A percentile compares a stretch with the other conserved stretches of the same genome.
phyloP scores from a whole-genome alignment of 2,888 invertebrate species.

The Spicauda simplicius region DNA sequence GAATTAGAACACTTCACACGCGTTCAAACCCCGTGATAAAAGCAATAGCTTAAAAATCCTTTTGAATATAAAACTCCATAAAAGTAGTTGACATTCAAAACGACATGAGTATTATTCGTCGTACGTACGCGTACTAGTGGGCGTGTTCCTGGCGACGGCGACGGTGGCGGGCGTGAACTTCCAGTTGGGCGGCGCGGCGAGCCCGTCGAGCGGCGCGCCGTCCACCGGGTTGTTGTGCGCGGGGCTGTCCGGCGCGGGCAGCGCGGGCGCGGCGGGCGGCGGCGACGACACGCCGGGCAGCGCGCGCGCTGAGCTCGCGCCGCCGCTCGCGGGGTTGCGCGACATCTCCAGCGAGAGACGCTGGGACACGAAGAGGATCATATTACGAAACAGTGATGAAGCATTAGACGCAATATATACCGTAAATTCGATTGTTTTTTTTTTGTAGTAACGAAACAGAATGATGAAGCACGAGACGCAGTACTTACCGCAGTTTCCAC shows the following conservation, averaged over 20 bases:
- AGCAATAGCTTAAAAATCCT: too few species aligned
- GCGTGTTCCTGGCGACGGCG: conserved; percentile 34
- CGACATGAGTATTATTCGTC: too few species aligned
- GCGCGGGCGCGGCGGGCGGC: conserved; percentile 43
- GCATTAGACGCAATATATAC: too few species aligned
- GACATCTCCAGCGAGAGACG: conserved; percentile 88
- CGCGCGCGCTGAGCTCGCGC: conserved; percentile 38
- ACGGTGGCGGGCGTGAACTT: conserved; percentile 59
- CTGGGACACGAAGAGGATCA: conserved; percentile 63
- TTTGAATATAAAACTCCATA: too few species aligned
- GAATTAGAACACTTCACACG: too few species aligned
- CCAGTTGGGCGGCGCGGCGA: conserved; percentile 65
- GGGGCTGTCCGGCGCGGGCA: conserved; percentile 58
- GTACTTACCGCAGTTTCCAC: too few species aligned
- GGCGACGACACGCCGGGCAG: neutral
- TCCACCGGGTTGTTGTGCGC: conserved; percentile 75
- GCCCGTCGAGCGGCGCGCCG: conserved; percentile 59
- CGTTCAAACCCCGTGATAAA: too few species aligned
- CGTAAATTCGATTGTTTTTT: too few species aligned
- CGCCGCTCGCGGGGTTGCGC: conserved; percentile 85
- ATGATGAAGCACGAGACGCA: too few species aligned
- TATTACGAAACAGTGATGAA: too few species aligned
- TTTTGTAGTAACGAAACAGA: too few species aligned
- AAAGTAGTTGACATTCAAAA: too few species aligned
- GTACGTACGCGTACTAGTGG: neutral